Evolutionary conservation across 2,888 invertebrate species (phyloP).

Genomic region (Spialia ferax): DNA sequence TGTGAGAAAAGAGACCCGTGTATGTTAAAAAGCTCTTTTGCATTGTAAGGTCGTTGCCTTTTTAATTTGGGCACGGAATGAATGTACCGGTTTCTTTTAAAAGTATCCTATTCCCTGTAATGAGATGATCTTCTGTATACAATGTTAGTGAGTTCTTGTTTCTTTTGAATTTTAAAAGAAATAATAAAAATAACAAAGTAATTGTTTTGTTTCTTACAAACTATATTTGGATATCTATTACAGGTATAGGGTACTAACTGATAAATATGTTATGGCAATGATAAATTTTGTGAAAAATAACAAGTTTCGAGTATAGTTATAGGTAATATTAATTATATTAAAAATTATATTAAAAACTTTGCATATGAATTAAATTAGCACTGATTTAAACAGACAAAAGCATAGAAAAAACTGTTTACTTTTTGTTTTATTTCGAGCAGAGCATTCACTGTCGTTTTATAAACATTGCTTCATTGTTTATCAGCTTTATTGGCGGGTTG

Average conservation of each 20-base stretch:
- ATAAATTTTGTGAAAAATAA: no score
- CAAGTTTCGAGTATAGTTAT: no score
- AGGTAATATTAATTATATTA: no score
- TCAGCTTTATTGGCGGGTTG: constrained; percentile 24
- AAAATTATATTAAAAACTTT: no score
- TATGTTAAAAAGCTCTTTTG: constrained; percentile 56
- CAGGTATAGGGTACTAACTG: no score
- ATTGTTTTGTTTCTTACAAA: not conserved
- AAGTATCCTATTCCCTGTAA: constrained; percentile 27
- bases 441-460: not conserved
- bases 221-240: no score
- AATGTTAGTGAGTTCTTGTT: not conserved
- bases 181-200: not conserved
- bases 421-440: not conserved
- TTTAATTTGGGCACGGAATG: constrained; percentile 29
- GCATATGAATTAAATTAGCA: no score
- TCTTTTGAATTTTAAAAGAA: not conserved
- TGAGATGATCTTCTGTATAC: constrained; percentile 13
- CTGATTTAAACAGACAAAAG: not conserved
- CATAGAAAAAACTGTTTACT: not conserved
- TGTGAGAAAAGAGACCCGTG: constrained; percentile 55
- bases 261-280: no score
- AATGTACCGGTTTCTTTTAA: constrained; percentile 30
- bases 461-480: constrained; percentile 28
- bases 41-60: constrained; percentile 59